Evolutionary conservation across 2,113 vertebrate species (phyloP).

Genomic region (Poicephalus meyeri): DNA sequence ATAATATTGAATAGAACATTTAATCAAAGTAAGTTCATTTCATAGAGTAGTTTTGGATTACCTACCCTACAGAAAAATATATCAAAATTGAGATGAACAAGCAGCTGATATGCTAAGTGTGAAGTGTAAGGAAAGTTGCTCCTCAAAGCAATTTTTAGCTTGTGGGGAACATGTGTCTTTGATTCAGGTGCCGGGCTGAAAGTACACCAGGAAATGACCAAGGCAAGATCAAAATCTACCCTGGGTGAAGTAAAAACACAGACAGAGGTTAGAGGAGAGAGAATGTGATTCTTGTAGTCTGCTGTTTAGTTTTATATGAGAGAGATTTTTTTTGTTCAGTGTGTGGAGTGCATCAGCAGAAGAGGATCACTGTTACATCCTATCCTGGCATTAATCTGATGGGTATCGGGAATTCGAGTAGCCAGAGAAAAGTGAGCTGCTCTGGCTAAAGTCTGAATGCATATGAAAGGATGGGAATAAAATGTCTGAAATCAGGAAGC

Average conservation of each 20-base stretch:
- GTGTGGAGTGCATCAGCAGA: not conserved
- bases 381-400: constrained; percentile 15
- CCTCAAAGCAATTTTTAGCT: not conserved
- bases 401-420: not conserved
- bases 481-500: not conserved
- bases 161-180: not conserved
- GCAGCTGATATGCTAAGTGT: not conserved
- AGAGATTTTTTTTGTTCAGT: not conserved
- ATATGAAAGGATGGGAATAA: not conserved
- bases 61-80: not conserved
- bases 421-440: not conserved
- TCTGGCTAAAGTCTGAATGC: not conserved
- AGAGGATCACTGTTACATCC: not conserved
- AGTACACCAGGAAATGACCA: constrained; percentile 18
- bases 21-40: not conserved
- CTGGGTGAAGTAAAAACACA: not conserved
- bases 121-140: not conserved
- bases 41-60: not conserved
- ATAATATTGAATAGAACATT: not conserved
- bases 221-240: constrained; percentile 15
- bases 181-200: constrained; percentile 7
- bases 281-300: not conserved
- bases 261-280: not conserved
- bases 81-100: not conserved
- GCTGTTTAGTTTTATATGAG: not conserved